These are phyloP conservation scores for Vidua chalybeata DNA, from an alignment of 2,113 vertebrate species.

Conservation along the genomic window DNA sequence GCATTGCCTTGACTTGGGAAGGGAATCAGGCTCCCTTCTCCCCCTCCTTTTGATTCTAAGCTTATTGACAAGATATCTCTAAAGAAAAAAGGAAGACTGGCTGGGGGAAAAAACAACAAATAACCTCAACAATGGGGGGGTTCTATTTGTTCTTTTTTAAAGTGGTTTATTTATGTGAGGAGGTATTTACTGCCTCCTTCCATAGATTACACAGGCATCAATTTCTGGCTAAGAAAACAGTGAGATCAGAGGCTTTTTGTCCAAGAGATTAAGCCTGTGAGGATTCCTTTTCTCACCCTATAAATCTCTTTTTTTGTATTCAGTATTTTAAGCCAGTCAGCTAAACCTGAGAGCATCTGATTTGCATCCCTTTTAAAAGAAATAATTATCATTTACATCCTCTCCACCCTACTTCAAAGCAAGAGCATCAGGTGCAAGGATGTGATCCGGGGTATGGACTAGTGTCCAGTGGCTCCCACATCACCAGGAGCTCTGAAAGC, in stretches of 20 bases:
- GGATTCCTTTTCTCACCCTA: constrained; percentile 7
- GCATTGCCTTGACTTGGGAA: background rate
- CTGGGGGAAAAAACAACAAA: constrained; percentile 5
- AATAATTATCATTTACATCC: background rate
- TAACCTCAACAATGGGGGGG: background rate
- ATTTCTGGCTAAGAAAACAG: constrained; percentile 22
- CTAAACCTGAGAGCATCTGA: constrained; percentile 28
- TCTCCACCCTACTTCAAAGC: background rate
- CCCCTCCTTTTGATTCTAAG: constrained; percentile 32
- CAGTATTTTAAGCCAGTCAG: constrained; percentile 1
- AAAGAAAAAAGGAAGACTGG: constrained; percentile 53
- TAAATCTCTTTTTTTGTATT: constrained; percentile 44
- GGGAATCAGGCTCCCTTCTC: background rate
- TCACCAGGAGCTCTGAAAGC: background rate
- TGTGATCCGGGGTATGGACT: background rate
- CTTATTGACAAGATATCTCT: constrained; percentile 65
- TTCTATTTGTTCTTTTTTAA: background rate
- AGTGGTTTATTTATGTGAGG: constrained; percentile 25
- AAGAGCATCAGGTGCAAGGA: background rate
- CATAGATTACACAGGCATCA: constrained; percentile 24
- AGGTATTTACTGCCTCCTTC: constrained; percentile 13
- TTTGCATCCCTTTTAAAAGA: constrained; percentile 7
- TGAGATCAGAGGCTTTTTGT: constrained; percentile 30
- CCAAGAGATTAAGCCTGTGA: constrained; percentile 14
- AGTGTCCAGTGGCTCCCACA: background rate